Evolutionary conservation across 2,888 invertebrate species (phyloP), one percentile per base, ranked within the genome.

Genomic region (Coelinius sp.): DNA sequence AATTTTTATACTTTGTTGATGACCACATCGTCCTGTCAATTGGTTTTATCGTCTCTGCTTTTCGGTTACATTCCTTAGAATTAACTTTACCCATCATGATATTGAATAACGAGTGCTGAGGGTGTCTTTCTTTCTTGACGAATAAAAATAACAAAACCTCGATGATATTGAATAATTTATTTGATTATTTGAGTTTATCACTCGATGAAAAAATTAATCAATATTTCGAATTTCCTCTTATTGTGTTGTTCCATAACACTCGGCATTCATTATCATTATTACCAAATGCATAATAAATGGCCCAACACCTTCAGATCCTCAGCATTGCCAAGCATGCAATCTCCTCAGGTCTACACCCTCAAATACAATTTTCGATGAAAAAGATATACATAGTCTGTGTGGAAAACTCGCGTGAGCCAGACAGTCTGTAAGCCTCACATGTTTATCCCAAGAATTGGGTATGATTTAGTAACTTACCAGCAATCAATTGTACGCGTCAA

Each of bases 321-420:
- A 82, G 82, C 84, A 82, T 84, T 77, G 80, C 80, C 80, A 84
- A 82, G 80, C 86, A 86, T 86, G 86, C 86, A 85, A 80, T 75
- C 84, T 74, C 81, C 20, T 35, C 78, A 78, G 75, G 76, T 83
- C 82, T 79, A 83, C 67, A 71, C 59, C 72, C 73, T 78, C 38
- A 31, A 59, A 65, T 35, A 46, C 56, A 22, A 68, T 59, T 56
- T 59, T 24, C 27, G 62, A 44, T 52, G 67, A 52, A 41, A 25
- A 67, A 67, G 0, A 17, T 27, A 38, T n/a, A 22, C 14, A 44
- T 10, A 17, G 46, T 68, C n/a, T 44, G n/a, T 20, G 17, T 10
- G 17, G 56, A 59, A 56, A 53, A 44, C 14, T 41, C 25, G 10
- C 38, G 22, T 53, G 53, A 35, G 10, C 41, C 56, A 7, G 24